phyloP scores from a whole-genome alignment of 2,797 vertebrate genomes.

The Leptoclinus maculatus region DNA sequence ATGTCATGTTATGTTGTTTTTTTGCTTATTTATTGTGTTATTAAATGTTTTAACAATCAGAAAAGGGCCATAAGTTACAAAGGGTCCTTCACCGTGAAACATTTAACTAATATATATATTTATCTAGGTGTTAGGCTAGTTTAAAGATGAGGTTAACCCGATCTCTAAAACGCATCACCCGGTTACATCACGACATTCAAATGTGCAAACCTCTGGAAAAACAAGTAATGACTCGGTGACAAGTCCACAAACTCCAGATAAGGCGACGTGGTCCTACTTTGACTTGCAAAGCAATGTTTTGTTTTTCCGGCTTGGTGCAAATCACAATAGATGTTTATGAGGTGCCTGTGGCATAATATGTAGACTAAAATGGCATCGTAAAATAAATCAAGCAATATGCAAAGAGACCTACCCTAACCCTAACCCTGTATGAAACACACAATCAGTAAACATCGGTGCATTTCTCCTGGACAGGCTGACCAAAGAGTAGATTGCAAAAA shows the following conservation, averaged over 20 bases:
- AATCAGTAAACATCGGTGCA: background rate
- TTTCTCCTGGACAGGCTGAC: background rate
- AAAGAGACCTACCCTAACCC: no score
- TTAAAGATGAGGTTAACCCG: background rate
- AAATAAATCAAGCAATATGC: constrained; percentile 3
- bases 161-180: background rate
- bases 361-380: background rate
- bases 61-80: background rate
- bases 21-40: background rate
- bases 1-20: background rate
- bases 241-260: background rate
- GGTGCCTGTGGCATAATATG: background rate
- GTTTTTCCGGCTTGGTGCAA: constrained; percentile 9
- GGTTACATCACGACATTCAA: background rate
- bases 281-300: constrained; percentile 54
- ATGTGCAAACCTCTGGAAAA: background rate
- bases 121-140: background rate
- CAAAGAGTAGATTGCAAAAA: background rate
- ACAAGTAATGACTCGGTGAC: background rate
- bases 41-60: background rate
- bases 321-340: background rate
- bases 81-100: background rate
- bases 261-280: constrained; percentile 22
- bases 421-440: background rate
- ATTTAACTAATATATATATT: background rate